Evolutionary conservation across 2,797 vertebrate genomes (phyloP), one percentile per base, ranked within the genome.

Genomic region (Threskiornis aethiopicus): DNA sequence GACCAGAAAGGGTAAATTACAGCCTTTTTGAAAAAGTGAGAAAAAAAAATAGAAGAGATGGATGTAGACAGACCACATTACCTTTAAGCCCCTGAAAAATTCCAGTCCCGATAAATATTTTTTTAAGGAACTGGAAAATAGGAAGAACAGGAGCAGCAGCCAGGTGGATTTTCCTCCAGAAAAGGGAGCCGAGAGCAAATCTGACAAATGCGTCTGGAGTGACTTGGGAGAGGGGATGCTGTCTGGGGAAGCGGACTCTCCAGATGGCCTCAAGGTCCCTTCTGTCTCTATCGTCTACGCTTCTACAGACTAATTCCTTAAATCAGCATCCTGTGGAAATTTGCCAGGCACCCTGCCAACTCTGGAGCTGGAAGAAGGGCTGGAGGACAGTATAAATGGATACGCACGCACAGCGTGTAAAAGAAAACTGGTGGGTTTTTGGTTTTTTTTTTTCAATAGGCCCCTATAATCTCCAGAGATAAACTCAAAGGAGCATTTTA

Each of bases 231-330:
- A 70, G 35, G 42, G 47, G 62, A 10, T 41, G 46, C 41, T 87
- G 64, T 70, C 85, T 93, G 87, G 58, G 73, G 55, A 93, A 79
- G 61, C 6, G 17, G 59, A 44, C 37, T 26, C 79, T 94, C 87
- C 87, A 95, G 88, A 83, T 90, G 79, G 93, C 57, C 64, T 85
- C 93, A 85, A 85, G 64, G 82, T 77, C 67, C 82, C 67, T 90
- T 95, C 79, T 95, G 79, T 51, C 93, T 72, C 12, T 24, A 12
- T 42, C 8, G 19, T 77, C 59, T 35, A 42, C 5, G 47, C 39
- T 93, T 78, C 52, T n/a, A 58, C 35, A 62, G 65, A 55, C 33
- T 83, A 86, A 86, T 80, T 88, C 69, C 72, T 90, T 81, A 86
- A 55, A 86, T 70, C 64, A 67, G 79, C 67, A 73, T 81, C 84